Percentiles rank a stretch among this genome's conserved stretches.
Conservation (phyloP, 64 coral and sea anemone species). For the Dendrophyllia cribrosa region DNA sequence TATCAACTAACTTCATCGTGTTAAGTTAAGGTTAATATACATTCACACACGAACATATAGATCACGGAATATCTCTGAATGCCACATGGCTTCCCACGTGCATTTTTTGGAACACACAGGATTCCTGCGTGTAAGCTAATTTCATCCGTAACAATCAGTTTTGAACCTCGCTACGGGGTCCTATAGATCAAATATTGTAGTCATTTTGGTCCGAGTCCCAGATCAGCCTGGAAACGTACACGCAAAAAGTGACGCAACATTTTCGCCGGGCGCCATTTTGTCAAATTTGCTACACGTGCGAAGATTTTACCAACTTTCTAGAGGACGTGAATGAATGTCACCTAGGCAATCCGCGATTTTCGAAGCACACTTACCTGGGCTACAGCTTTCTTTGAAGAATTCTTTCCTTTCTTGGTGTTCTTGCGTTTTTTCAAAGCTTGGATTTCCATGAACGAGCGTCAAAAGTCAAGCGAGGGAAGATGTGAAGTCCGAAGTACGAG, state of each 20-base stretch:
- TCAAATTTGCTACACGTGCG: neutral
- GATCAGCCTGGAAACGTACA: neutral
- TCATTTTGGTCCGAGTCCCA: neutral
- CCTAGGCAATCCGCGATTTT: neutral
- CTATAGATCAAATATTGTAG: too few species aligned
- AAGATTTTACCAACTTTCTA: neutral
- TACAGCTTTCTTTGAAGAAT: neutral
- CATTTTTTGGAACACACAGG: neutral
- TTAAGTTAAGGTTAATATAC: too few species aligned
- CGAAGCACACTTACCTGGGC: neutral
- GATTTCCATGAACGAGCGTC: neutral
- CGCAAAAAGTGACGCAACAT: conserved; percentile 7
- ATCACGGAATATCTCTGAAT: too few species aligned
- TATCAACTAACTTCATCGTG: too few species aligned
- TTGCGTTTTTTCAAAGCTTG: neutral
- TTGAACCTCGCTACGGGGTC: too few species aligned
- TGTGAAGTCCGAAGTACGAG: neutral
- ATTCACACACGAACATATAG: too few species aligned
- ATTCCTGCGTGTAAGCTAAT: neutral
- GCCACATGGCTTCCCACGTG: conserved; percentile 6
- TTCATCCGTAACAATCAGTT: too few species aligned
- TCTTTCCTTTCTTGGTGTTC: conserved; percentile 1
- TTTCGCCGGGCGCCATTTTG: neutral
- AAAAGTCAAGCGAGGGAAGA: neutral
- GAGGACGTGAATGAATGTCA: neutral